Evolutionary conservation across 2,113 vertebrate genomes (phyloP).

Genomic region (Gobio gobio): DNA sequence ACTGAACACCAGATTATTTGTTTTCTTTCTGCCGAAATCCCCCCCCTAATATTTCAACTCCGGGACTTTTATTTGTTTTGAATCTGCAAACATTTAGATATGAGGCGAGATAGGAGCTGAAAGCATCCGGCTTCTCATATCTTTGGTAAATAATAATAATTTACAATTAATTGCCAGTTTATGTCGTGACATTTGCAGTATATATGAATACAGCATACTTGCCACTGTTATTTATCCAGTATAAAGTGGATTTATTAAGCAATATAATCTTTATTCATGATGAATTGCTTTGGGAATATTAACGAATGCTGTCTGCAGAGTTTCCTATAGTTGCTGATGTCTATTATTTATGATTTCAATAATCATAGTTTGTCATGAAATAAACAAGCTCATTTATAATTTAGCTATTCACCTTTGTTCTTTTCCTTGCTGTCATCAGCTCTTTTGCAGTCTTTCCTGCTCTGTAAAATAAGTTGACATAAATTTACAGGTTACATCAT

Average conservation of each 20-base stretch:
- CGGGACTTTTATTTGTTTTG: slow-evolving; percentile 43
- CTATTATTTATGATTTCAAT: slow-evolving; percentile 5
- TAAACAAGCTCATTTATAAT: neutral
- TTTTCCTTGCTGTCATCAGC: neutral
- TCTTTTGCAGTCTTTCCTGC: neutral
- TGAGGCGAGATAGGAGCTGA: neutral
- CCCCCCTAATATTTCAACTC: slow-evolving; percentile 62
- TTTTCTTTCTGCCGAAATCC: slow-evolving; percentile 49
- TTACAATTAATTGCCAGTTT: slow-evolving; percentile 6
- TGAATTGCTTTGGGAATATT: neutral
- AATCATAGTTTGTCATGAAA: neutral
- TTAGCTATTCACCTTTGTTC: neutral
- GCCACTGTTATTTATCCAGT: neutral
- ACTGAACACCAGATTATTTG: slow-evolving; percentile 51
- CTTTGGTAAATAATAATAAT: slow-evolving; percentile 10
- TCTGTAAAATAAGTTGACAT: too few relatives aligned
- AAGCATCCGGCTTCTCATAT: slow-evolving; percentile 7
- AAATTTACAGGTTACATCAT: too few relatives aligned
- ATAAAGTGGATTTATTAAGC: neutral
- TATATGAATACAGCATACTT: neutral
- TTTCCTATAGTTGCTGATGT: neutral
- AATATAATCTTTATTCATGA: neutral
- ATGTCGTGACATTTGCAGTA: neutral
- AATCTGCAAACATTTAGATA: neutral
- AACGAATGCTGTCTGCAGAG: neutral